Evolutionary conservation across 2,888 invertebrate species (phyloP).

Genomic region (Drosophila mimica): DNA sequence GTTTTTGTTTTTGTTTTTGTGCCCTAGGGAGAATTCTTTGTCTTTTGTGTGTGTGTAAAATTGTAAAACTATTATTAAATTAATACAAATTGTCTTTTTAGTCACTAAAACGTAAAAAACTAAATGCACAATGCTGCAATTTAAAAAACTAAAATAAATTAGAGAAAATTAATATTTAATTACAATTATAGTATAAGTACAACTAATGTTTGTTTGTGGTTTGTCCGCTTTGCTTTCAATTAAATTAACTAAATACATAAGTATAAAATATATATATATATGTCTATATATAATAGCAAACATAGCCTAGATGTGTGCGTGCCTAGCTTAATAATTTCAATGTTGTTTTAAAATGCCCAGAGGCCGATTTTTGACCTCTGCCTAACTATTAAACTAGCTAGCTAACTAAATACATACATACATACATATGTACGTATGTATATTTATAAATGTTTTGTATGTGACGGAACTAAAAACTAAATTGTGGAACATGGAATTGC

Average conservation of each 20-base stretch:
- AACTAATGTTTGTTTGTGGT: conserved; percentile 59
- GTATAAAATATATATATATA: neutral
- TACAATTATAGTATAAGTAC: conserved; percentile 39
- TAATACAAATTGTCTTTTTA: conserved; percentile 74
- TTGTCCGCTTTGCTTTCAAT: conserved; percentile 68
- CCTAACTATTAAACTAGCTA: conserved; percentile 50
- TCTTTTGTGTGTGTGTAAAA: conserved; percentile 58
- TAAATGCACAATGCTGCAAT: conserved; percentile 60
- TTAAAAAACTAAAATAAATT: conserved; percentile 63
- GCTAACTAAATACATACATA: conserved; percentile 37
- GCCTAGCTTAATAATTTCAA: conserved; percentile 72
- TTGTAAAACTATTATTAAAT: conserved; percentile 65
- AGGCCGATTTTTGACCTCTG: conserved; percentile 48
- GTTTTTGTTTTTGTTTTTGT: conserved; percentile 73
- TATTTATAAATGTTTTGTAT: conserved; percentile 16
- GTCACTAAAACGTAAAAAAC: conserved; percentile 43
- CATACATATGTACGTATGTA: neutral
- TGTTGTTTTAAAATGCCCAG: conserved; percentile 71
- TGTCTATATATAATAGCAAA: conserved; percentile 24
- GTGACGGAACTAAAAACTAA: conserved; percentile 48
- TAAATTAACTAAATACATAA: conserved; percentile 51
- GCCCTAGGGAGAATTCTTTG: conserved; percentile 83
- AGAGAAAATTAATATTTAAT: conserved; percentile 47
- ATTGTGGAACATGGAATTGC: conserved; percentile 81
- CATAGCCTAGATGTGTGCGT: conserved; percentile 48